A percentile compares a stretch with the other conserved stretches of the same genome.
phyloP scores from a whole-genome alignment of 2,888 invertebrate genomes.

The Sericinus montela region DNA sequence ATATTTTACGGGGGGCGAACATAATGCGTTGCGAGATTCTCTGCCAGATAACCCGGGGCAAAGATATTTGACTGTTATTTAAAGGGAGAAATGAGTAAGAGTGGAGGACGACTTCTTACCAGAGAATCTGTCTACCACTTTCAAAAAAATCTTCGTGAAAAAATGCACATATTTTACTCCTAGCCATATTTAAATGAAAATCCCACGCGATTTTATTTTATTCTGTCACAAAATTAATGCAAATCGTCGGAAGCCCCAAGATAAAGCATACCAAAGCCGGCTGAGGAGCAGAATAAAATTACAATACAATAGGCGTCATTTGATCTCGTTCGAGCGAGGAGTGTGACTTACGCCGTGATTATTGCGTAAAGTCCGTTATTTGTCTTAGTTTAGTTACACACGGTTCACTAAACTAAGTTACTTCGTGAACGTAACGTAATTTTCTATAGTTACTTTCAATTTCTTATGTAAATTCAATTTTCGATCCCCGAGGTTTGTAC shows the following conservation, averaged over 20 bases:
- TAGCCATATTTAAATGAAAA: conserved; percentile 3
- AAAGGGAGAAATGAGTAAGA: too few relatives aligned
- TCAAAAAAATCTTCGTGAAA: neutral
- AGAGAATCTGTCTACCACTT: too few relatives aligned
- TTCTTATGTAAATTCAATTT: too few relatives aligned
- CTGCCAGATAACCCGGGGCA: too few relatives aligned
- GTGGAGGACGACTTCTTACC: too few relatives aligned
- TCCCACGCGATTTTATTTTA: neutral
- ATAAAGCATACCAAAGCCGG: conserved; percentile 12
- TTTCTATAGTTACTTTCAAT: too few relatives aligned
- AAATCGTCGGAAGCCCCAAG: conserved; percentile 8
- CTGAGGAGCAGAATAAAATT: conserved; percentile 27
- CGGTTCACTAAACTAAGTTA: neutral
- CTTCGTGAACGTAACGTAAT: too few relatives aligned
- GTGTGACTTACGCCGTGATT: conserved; percentile 37
- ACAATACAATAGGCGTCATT: conserved; percentile 28
- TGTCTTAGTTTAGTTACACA: conserved; percentile 36
- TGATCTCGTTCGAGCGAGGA: conserved; percentile 28
- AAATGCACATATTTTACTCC: conserved; percentile 2
- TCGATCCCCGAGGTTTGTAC: too few relatives aligned
- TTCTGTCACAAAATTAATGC: conserved; percentile 9
- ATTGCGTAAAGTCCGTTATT: conserved; percentile 45
- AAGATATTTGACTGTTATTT: too few relatives aligned
- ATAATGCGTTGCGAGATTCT: too few relatives aligned
- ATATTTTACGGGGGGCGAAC: too few relatives aligned